Conservation (phyloP, 2,797 vertebrate genomes). For the Lacerta agilis region DNA sequence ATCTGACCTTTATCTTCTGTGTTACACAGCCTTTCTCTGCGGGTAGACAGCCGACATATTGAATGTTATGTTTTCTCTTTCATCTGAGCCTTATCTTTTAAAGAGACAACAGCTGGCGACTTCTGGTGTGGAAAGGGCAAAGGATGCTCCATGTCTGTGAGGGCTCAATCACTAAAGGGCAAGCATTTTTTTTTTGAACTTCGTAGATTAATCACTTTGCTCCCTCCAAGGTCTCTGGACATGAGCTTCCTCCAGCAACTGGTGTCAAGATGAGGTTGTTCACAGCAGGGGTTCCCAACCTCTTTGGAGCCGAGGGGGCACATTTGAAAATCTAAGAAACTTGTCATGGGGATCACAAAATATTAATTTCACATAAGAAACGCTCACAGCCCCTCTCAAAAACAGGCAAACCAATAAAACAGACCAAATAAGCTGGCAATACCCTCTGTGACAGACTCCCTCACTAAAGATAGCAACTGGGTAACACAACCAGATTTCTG, state of each 20-base stretch:
- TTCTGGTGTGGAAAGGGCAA: slow-evolving; percentile 23
- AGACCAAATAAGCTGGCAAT: too few species aligned
- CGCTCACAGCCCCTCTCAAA: too few species aligned
- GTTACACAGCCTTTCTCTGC: not conserved
- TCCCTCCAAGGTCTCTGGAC: not conserved
- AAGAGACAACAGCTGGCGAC: not conserved
- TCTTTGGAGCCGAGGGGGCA: too few species aligned
- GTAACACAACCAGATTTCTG: too few species aligned
- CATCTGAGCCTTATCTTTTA: slow-evolving; percentile 8
- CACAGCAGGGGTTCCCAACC: too few species aligned
- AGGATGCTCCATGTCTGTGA: not conserved
- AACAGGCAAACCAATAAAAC: too few species aligned
- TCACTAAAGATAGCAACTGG: too few species aligned
- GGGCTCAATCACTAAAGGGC: slow-evolving; percentile 20
- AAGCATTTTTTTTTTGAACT: slow-evolving; percentile 17
- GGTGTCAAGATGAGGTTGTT: not conserved
- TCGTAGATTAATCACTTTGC: slow-evolving; percentile 6
- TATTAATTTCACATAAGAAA: too few species aligned
- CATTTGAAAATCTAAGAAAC: too few species aligned
- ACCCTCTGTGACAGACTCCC: too few species aligned
- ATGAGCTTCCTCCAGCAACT: not conserved
- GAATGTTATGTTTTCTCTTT: not conserved
- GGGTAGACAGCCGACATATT: not conserved
- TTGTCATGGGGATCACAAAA: too few species aligned
- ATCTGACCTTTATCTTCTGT: slow-evolving; percentile 13